Percentiles rank a stretch among this genome's conserved stretches.
Evolutionary conservation across 2,797 vertebrate genomes (phyloP).

Genomic region (Oreortyx pictus): DNA sequence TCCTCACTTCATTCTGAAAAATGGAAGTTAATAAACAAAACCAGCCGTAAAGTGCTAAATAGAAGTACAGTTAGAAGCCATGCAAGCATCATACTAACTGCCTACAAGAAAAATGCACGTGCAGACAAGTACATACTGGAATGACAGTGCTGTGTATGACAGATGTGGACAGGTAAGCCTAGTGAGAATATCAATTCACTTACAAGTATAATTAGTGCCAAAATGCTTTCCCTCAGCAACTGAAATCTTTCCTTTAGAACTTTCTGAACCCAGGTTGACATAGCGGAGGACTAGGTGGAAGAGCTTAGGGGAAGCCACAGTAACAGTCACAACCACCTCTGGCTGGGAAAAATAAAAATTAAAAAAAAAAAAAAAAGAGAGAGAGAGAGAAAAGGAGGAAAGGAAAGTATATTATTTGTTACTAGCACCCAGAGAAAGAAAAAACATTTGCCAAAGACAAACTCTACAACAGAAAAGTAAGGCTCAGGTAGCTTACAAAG

Average conservation of each 20-base stretch:
- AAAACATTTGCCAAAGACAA: conserved; percentile 62
- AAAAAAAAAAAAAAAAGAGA: conserved; percentile 58
- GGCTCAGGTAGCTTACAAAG: background rate
- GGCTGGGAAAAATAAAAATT: conserved; percentile 85
- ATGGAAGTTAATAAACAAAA: conserved; percentile 76
- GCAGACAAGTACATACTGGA: conserved; percentile 5
- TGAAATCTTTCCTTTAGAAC: conserved; percentile 82
- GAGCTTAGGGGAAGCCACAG: conserved; percentile 84
- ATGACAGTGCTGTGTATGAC: background rate
- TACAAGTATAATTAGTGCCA: conserved; percentile 87
- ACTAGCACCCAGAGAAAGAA: conserved; percentile 52
- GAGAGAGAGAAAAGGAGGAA: conserved; percentile 67
- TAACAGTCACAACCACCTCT: conserved; percentile 84
- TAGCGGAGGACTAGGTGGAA: conserved; percentile 85
- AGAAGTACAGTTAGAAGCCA: conserved; percentile 56
- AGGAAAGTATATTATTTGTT: conserved; percentile 61
- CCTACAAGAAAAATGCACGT: conserved; percentile 9
- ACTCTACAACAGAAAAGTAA: background rate
- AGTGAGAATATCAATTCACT: conserved; percentile 80
- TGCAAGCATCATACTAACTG: conserved; percentile 38
- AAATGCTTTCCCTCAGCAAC: conserved; percentile 84
- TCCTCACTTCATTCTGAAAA: conserved; percentile 91
- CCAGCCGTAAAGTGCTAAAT: conserved; percentile 34
- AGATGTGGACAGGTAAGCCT: conserved; percentile 59
- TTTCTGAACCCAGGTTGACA: conserved; percentile 80